Base-by-base conservation (phyloP, 2,113 vertebrate genomes). In the Podiceps cristatus region DNA sequence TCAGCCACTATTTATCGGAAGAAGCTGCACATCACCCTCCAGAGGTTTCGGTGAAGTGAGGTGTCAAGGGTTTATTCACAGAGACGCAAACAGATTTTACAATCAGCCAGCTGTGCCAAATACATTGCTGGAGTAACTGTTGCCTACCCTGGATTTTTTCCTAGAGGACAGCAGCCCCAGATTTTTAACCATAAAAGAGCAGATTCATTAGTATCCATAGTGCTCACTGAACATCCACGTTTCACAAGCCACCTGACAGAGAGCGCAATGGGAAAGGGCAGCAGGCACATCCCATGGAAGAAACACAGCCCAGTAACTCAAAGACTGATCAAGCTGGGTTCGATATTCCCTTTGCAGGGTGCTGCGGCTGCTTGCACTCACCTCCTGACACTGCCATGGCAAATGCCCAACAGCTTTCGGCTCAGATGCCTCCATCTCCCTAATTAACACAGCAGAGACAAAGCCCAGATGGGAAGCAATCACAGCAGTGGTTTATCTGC, bases 1-100 rank as follows among this genome's bases (percentile, higher is more conserved):
- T 89, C 76, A 72, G 58, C 7, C 68, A 49, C 77, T 69, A 82
- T 87, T 95, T 95, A 80, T 49, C 4, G 1, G 56, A 93, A 89
- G 69, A 71, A 63, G 67, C 63, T 74, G 80, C 42, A 76, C 29
- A 68, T 73, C 14, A 45, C 27, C 10, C 42, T 49, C 78, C 63
- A 76, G 76, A 88, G 56, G 44, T 50, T 92, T 75, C 4, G 3
- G 31, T 17, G 23, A 96, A 93, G 69, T 56, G 33, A 79, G 28
- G n/a, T 86, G 33, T 76, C 64, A 58, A 62, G 63, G 13, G 45
- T 71, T 95, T 94, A 58, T 62, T 92, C 79, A 62, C 27, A 55
- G 40, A 64, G 49, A 94, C 74, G 33, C 40, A 82, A 76, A 86
- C n/a, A 62, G 23, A 81, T 68, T 88, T 88, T 59, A 49, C 12